Evolutionary conservation across 2,888 invertebrate genomes (phyloP).

Genomic region (Coronaproctus castanopsis): DNA sequence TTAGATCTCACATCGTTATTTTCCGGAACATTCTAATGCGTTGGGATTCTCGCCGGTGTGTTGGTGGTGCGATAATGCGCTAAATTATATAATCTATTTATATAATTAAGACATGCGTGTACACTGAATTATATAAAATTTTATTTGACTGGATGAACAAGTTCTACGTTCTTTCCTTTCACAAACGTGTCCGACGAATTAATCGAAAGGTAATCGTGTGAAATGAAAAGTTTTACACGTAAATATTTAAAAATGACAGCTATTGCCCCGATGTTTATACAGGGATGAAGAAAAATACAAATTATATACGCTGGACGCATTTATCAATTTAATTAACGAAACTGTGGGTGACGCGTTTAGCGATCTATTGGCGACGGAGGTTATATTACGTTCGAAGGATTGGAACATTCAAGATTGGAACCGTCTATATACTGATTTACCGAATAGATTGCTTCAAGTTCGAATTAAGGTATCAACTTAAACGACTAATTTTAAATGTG

Average conservation of each 20-base stretch:
- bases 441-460: slow-evolving; percentile 72
- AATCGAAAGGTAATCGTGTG: no score
- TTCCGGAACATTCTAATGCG: no score
- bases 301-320: slow-evolving; percentile 39
- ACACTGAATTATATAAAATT: slow-evolving; percentile 5
- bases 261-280: slow-evolving; percentile 6
- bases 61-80: no score
- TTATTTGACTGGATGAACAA: no score
- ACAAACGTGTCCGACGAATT: no score
- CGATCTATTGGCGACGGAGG: slow-evolving; percentile 83
- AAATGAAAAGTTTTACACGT: no score
- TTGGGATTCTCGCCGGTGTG: no score
- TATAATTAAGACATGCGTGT: no score
- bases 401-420: slow-evolving; percentile 67
- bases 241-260: no score
- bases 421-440: slow-evolving; percentile 59
- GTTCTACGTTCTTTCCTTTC: no score
- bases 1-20: no score
- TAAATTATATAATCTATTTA: no score
- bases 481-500: slow-evolving; percentile 2
- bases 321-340: slow-evolving; percentile 78
- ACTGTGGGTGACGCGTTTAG: slow-evolving; percentile 94
- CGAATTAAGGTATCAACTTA: slow-evolving; percentile 40
- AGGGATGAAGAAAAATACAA: slow-evolving; percentile 7
- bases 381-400: slow-evolving; percentile 59